Evolutionary conservation across 2,888 invertebrate species (phyloP).

Genomic region (Sympetrum striolatum): DNA sequence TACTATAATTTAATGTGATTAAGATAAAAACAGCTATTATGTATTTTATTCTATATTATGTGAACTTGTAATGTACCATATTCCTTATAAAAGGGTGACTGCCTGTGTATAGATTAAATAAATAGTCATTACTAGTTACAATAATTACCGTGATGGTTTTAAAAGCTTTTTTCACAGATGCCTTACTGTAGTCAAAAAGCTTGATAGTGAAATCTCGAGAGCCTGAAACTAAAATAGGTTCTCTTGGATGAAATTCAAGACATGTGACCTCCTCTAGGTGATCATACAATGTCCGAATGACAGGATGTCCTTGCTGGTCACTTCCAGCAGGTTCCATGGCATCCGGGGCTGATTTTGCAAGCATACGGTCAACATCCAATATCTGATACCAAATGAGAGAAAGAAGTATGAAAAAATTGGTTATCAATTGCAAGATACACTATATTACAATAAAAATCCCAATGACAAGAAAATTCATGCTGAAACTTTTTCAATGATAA

Average conservation of each 20-base stretch:
- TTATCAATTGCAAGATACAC: no score
- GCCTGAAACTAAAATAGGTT: constrained; percentile 93
- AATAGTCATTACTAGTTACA: not conserved
- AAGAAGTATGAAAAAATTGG: no score
- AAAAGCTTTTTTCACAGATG: constrained; percentile 97
- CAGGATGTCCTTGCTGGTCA: constrained; percentile 94
- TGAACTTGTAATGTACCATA: no score
- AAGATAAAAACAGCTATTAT: no score
- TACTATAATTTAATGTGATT: no score
- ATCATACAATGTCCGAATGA: constrained; percentile 96
- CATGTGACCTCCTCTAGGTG: constrained; percentile 97
- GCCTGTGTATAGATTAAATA: not conserved
- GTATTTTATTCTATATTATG: not conserved
- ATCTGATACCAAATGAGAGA: constrained; percentile 65
- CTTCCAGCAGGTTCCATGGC: constrained; percentile 78
- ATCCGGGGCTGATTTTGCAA: constrained; percentile 96
- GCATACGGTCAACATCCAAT: constrained; percentile 97
- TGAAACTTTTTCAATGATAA: no score
- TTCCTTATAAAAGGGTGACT: no score
- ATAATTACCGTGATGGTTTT: constrained; percentile 86
- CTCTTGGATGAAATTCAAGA: constrained; percentile 94
- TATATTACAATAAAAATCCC: no score
- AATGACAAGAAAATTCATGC: no score
- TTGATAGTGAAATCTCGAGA: constrained; percentile 94
- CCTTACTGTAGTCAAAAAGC: constrained; percentile 97